Base-by-base conservation (phyloP, 2,888 invertebrate species). In the Gasteruption jaculator region DNA sequence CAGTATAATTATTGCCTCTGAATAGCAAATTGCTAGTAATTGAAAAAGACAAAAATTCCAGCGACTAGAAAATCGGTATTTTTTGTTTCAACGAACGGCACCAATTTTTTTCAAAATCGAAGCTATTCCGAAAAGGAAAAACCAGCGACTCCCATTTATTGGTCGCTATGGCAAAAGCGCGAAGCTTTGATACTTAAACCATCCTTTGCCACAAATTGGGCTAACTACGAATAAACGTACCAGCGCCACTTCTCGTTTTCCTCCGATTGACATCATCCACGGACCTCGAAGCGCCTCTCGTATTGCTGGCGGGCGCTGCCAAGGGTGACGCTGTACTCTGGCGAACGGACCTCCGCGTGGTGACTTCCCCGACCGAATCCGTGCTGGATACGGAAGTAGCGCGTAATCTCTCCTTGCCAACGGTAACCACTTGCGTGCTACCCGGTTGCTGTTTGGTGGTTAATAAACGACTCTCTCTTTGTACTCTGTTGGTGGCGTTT, bases 231-330 rank as follows among this genome's bases (percentile, higher is more conserved):
- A n/a, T n/a, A n/a, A n/a, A 69, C 69, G 60, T 64, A 69, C 71
- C 71, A 61, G 70, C 68, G 56, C 71, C 70, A 57, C 71, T 71
- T 49, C 71, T 68, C 43, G 71, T 71, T 59, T 71, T 71, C 54
- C 71, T 62, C 49, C 71, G 56, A 46, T 66, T 70, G 42, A 70
- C 64, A 54, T 71, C 71, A 46, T 71, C 71, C 45, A 68, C 57
- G 22, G 70, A 61, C 57, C 69, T 63, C 26, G 71, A 68, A 25
- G 71, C 71, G 43, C 69, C 69, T 49, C 71, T 61, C 22, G 70
- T 71, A 50, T 70, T 71, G 52, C 70, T 58, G 16, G 69, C 70
- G 22, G 70, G 69, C 37, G 69, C 64, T 38, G 68, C 69, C 33
- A 71, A 52, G 18, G 70, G 70, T 37, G 69, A 71, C 33, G 69